Conservation (phyloP, 2,888 invertebrate genomes). For the Gymnocheta viridis region DNA sequence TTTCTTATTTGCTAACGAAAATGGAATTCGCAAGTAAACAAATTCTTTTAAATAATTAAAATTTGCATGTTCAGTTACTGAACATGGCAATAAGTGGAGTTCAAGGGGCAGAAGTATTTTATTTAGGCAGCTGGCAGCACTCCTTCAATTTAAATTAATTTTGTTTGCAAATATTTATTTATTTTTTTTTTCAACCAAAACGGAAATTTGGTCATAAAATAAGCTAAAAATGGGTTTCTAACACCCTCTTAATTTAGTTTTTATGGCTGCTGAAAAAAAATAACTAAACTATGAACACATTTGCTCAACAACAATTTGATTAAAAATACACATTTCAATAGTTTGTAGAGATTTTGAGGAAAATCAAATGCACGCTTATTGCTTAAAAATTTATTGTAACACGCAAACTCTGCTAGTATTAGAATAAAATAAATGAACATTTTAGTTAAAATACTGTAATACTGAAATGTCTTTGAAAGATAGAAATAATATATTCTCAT, state of each 20-base stretch:
- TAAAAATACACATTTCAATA: slow-evolving; percentile 12
- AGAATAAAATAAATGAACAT: not conserved
- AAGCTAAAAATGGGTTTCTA: not conserved
- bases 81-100: not conserved
- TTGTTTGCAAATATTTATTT: not conserved
- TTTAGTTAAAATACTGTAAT: not conserved
- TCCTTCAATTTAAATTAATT: not conserved
- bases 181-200: not conserved
- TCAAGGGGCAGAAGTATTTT: not conserved
- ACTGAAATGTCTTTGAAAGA: no score
- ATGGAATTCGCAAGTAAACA: not conserved
- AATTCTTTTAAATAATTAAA: not conserved
- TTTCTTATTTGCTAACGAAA: not conserved
- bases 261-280: not conserved
- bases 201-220: slow-evolving; percentile 22
- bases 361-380: not conserved
- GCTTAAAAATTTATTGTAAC: not conserved
- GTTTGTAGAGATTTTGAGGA: slow-evolving; percentile 27
- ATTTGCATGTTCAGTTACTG: not conserved
- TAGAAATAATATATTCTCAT: no score
- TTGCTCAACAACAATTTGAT: slow-evolving; percentile 23
- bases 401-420: slow-evolving; percentile 54
- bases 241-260: not conserved
- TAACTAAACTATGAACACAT: not conserved
- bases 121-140: not conserved